These are phyloP conservation scores for Pyrgus malvae DNA, from an alignment of 2,888 invertebrate genomes.

Conservation along the genomic window DNA sequence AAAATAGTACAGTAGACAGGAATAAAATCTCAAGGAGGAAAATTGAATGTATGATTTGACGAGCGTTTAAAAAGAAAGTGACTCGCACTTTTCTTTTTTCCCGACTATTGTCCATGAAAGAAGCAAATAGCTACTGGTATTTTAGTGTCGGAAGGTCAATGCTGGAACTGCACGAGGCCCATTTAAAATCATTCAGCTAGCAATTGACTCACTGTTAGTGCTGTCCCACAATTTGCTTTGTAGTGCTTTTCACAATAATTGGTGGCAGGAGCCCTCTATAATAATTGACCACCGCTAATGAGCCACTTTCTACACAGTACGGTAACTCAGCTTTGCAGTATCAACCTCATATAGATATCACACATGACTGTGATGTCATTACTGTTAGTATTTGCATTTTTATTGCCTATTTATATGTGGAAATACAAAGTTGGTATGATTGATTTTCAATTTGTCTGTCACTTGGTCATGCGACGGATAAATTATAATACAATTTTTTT, in stretches of 20 bases:
- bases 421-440: slow-evolving; percentile 23
- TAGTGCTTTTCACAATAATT: slow-evolving; percentile 22
- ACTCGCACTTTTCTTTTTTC: too few relatives aligned
- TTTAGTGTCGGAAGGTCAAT: slow-evolving; percentile 11
- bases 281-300: slow-evolving; percentile 43
- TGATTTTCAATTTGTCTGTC: slow-evolving; percentile 7
- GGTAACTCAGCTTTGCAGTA: slow-evolving; percentile 54
- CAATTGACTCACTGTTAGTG: slow-evolving; percentile 10
- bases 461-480: neutral
- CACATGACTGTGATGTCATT: slow-evolving; percentile 52
- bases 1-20: too few relatives aligned
- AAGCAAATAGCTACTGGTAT: neutral
- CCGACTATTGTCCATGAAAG: neutral
- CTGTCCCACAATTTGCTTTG: slow-evolving; percentile 8
- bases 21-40: too few relatives aligned
- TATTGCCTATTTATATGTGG: slow-evolving; percentile 31
- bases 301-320: slow-evolving; percentile 60
- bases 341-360: slow-evolving; percentile 43
- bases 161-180: neutral
- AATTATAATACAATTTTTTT: too few relatives aligned
- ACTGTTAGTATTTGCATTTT: slow-evolving; percentile 44
- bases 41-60: too few relatives aligned
- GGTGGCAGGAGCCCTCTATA: slow-evolving; percentile 7
- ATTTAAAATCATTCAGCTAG: slow-evolving; percentile 22
- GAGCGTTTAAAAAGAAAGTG: too few relatives aligned